phyloP scores from a whole-genome alignment of 2,113 vertebrate species.

The Amia ocellicauda region DNA sequence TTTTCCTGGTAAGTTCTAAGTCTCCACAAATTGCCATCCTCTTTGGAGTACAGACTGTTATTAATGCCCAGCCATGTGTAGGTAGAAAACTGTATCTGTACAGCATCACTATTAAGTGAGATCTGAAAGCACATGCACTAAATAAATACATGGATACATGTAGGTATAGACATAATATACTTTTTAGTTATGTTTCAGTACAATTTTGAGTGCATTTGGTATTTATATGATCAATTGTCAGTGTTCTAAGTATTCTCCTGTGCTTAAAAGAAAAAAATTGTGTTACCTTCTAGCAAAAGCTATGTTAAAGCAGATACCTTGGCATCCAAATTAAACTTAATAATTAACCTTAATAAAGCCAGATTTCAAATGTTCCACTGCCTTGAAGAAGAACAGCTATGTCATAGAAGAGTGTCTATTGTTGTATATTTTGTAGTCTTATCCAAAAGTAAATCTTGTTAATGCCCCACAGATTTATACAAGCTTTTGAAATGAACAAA shows the following conservation, averaged over 20 bases:
- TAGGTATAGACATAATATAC: not conserved
- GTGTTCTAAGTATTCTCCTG: not conserved
- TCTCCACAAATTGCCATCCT: not conserved
- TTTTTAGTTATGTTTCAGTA: too few species aligned
- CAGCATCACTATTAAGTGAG: constrained; percentile 1
- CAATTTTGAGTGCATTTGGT: too few species aligned
- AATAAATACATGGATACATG: too few species aligned
- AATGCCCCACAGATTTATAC: too few species aligned
- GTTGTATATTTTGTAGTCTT: too few species aligned
- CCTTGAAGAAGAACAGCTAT: too few species aligned
- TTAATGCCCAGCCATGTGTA: not conserved
- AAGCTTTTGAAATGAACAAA: not conserved
- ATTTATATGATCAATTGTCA: not conserved
- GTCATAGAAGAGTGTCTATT: too few species aligned
- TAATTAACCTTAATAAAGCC: too few species aligned
- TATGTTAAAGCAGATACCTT: constrained; percentile 8
- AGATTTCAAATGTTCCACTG: too few species aligned
- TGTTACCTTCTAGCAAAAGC: not conserved
- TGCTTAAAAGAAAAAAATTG: constrained; percentile 3
- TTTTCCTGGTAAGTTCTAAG: constrained; percentile 48
- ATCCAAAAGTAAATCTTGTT: too few species aligned
- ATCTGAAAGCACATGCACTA: too few species aligned
- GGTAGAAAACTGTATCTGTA: not conserved
- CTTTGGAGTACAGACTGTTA: not conserved
- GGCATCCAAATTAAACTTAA: too few species aligned